Conservation (phyloP, 2,113 vertebrate genomes). For the Pitta sordida region DNA sequence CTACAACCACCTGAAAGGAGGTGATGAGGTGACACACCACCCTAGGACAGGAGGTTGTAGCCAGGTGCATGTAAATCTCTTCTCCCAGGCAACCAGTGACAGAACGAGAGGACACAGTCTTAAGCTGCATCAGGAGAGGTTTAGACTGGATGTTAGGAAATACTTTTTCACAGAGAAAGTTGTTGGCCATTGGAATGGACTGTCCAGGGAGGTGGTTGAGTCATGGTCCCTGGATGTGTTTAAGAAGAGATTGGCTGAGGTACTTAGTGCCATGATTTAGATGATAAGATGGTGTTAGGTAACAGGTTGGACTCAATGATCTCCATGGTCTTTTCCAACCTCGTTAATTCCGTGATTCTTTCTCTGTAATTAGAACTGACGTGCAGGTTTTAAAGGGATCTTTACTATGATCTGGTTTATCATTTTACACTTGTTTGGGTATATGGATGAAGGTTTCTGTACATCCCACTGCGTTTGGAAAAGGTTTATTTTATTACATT, state of each 20-base stretch:
- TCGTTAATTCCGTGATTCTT: neutral
- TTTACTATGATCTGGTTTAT: neutral
- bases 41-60: neutral
- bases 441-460: neutral
- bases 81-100: neutral
- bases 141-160: neutral
- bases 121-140: neutral
- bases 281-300: neutral
- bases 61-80: neutral
- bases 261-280: neutral
- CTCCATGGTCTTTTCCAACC: neutral
- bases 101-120: neutral
- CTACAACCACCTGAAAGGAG: too few relatives aligned
- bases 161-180: neutral
- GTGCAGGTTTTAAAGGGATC: neutral
- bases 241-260: neutral
- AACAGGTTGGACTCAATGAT: neutral
- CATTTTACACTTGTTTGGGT: neutral
- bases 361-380: neutral
- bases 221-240: neutral
- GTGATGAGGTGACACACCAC: too few relatives aligned
- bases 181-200: neutral
- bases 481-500: neutral
- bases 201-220: neutral
- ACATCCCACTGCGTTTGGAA: neutral